A percentile compares a stretch with the other conserved stretches of the same genome.
These are phyloP conservation scores for Oxystoma pomonae DNA, from an alignment of 2,888 invertebrate genomes.

Conservation along the genomic window DNA sequence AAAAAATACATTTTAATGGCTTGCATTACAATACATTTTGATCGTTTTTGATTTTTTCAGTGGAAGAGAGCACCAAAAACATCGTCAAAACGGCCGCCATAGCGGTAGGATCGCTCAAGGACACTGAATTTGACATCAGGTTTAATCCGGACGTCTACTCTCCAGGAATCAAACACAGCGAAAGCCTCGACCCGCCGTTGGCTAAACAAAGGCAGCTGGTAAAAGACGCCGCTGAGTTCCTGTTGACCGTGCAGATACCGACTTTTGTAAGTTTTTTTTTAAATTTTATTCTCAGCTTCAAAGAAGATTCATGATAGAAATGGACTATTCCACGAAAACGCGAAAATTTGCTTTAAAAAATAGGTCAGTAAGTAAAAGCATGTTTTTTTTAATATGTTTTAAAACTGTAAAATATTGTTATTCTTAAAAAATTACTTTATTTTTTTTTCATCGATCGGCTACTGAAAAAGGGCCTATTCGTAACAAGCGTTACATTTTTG, in stretches of 20 bases:
- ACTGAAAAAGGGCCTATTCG: no score
- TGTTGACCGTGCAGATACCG: constrained; percentile 91
- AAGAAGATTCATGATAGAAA: no score
- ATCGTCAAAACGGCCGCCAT: constrained; percentile 85
- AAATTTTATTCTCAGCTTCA: no score
- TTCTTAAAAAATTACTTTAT: no score
- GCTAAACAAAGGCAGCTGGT: constrained; percentile 85
- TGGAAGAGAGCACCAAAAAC: constrained; percentile 82
- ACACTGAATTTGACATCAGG: constrained; percentile 93
- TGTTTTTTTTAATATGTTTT: no score
- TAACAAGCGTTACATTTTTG: no score
- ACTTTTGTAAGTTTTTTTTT: constrained; percentile 67
- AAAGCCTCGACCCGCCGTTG: constrained; percentile 63
- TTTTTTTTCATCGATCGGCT: no score
- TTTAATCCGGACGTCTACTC: constrained; percentile 99
- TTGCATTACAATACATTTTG: neutral
- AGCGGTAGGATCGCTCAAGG: constrained; percentile 91
- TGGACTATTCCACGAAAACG: no score
- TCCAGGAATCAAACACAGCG: constrained; percentile 83
- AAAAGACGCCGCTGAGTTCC: constrained; percentile 92
- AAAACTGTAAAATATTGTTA: no score
- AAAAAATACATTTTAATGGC: no score
- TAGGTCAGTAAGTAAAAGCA: no score
- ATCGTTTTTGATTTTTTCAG: constrained; percentile 45
- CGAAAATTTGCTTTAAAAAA: no score